phyloP scores from a whole-genome alignment of 2,888 invertebrate genomes.

The Drosophila ezoana region DNA sequence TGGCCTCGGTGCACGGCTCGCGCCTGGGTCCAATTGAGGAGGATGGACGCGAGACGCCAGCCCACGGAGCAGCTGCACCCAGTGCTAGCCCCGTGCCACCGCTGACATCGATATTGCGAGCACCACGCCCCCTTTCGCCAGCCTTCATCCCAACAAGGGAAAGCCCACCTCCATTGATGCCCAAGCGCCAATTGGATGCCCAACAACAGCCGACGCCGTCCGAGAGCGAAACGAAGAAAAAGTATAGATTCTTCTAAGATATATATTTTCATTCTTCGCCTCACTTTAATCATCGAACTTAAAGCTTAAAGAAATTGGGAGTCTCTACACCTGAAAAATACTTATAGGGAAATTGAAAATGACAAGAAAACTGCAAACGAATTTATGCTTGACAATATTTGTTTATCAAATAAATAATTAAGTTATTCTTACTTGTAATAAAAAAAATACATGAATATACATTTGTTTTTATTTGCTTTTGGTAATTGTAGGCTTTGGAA shows the following conservation, averaged over 20 bases:
- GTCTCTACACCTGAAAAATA: conserved; percentile 34
- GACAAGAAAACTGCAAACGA: conserved; percentile 58
- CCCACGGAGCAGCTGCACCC: conserved; percentile 12
- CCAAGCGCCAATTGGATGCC: conserved; percentile 57
- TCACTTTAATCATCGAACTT: background rate
- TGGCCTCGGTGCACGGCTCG: conserved; percentile 79
- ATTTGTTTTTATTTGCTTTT: too few relatives aligned
- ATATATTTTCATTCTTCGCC: too few relatives aligned
- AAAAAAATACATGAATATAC: conserved; percentile 20
- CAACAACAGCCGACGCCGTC: conserved; percentile 44
- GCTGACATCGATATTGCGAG: conserved; percentile 68
- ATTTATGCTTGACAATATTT: conserved; percentile 30
- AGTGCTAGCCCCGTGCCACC: conserved; percentile 7
- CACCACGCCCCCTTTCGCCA: conserved; percentile 69
- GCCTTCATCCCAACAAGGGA: background rate
- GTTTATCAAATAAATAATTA: conserved; percentile 19
- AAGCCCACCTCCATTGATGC: conserved; percentile 77
- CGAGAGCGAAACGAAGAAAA: conserved; percentile 73
- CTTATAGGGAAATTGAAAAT: conserved; percentile 53
- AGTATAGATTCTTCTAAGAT: conserved; percentile 75
- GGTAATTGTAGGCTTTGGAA: too few relatives aligned
- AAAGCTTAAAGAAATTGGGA: background rate
- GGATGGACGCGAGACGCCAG: conserved; percentile 51
- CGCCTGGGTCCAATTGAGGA: conserved; percentile 80
- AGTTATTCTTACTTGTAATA: conserved; percentile 37